phyloP scores from a whole-genome alignment of 2,113 vertebrate species.

The Gymnogyps californianus region DNA sequence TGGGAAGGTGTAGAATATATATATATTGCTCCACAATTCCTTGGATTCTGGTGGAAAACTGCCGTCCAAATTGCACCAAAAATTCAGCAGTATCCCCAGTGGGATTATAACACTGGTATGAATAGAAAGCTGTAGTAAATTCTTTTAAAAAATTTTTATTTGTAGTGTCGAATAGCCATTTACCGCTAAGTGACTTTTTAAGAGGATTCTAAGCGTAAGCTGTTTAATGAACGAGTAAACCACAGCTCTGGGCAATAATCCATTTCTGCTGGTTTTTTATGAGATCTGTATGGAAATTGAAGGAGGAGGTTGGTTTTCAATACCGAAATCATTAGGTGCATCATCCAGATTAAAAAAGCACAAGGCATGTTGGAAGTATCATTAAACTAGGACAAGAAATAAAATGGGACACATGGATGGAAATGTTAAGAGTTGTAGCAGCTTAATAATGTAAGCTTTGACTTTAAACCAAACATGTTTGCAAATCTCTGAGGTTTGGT shows the following conservation, averaged over 20 bases:
- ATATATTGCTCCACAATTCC: neutral
- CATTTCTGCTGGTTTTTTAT: slow-evolving; percentile 27
- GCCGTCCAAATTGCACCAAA: neutral
- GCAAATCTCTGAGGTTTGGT: neutral
- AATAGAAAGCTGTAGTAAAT: slow-evolving; percentile 1
- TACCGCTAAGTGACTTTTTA: slow-evolving; percentile 53
- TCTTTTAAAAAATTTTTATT: neutral
- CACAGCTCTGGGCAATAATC: slow-evolving; percentile 44
- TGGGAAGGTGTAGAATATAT: neutral
- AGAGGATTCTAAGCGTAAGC: slow-evolving; percentile 30
- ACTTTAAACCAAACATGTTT: neutral
- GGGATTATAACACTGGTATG: neutral
- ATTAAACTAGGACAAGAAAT: neutral
- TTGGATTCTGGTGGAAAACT: neutral
- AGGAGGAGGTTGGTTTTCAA: slow-evolving; percentile 12
- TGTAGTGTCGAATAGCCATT: slow-evolving; percentile 29
- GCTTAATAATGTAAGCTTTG: neutral
- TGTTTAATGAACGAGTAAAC: slow-evolving; percentile 49
- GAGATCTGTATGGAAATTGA: neutral
- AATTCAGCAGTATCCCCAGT: neutral
- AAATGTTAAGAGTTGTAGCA: neutral
- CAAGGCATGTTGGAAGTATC: neutral
- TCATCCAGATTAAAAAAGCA: slow-evolving; percentile 29
- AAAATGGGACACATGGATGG: neutral
- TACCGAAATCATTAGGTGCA: slow-evolving; percentile 6